These are phyloP conservation scores for Odontomyia ornata DNA, from an alignment of 2,888 invertebrate species.

Conservation along the genomic window DNA sequence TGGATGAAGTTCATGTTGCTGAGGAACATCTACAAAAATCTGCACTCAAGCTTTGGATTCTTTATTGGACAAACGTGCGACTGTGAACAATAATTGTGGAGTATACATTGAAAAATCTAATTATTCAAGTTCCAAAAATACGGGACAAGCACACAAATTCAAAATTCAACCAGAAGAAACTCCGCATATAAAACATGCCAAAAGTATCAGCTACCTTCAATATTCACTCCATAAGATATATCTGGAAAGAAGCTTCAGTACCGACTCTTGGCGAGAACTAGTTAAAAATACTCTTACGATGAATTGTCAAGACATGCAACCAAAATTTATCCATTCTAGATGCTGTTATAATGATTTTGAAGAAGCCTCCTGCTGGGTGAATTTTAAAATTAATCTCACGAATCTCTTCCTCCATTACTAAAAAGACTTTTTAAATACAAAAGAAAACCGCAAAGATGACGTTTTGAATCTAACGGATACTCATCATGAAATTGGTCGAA, in stretches of 20 bases:
- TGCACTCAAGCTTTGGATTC: too few relatives aligned
- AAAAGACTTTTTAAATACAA: conserved; percentile 50
- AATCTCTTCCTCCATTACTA: conserved; percentile 56
- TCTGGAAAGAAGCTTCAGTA: conserved; percentile 76
- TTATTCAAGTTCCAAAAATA: too few relatives aligned
- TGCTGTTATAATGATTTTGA: conserved; percentile 70
- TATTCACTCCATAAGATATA: conserved; percentile 82
- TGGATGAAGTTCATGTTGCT: too few relatives aligned
- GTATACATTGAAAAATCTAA: too few relatives aligned
- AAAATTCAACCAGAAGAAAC: conserved; percentile 74
- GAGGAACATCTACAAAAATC: too few relatives aligned
- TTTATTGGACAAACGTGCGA: too few relatives aligned
- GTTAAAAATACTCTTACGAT: conserved; percentile 74
- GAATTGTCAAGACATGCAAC: conserved; percentile 69
- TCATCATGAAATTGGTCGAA: conserved; percentile 52
- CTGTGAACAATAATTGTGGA: too few relatives aligned
- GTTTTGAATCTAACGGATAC: conserved; percentile 25
- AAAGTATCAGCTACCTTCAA: conserved; percentile 78
- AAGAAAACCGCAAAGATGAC: not conserved
- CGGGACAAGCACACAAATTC: conserved; percentile 79
- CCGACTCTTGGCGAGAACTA: conserved; percentile 84
- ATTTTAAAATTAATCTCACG: conserved; percentile 65
- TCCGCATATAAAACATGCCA: conserved; percentile 77
- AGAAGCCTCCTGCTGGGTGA: conserved; percentile 79
- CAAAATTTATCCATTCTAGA: conserved; percentile 73